Percentiles rank a stretch among this genome's conserved stretches.
phyloP scores from a whole-genome alignment of 2,113 vertebrate species.

The Microcebus jonahi region DNA sequence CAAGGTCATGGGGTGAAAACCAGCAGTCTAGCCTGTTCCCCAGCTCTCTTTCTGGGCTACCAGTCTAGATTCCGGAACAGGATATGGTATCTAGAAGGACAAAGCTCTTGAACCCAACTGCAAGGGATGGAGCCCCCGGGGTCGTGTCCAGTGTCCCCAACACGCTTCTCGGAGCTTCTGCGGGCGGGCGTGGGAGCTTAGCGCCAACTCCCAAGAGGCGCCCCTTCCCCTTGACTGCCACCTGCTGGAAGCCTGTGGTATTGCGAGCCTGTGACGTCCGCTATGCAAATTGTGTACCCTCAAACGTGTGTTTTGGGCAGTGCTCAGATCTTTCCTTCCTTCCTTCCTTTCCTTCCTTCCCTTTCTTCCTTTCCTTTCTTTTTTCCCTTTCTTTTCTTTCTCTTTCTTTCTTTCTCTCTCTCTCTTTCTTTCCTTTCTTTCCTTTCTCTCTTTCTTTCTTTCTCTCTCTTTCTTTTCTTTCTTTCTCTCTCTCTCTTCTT shows the following conservation, averaged over 20 bases:
- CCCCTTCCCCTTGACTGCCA: neutral
- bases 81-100: neutral
- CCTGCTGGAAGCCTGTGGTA: neutral
- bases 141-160: no score
- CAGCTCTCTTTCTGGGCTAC: neutral
- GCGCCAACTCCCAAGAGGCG: neutral
- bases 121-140: neutral
- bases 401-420: accelerated
- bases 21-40: neutral
- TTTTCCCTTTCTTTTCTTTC: accelerated
- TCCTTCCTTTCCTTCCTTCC: no score
- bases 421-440: accelerated
- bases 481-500: no score
- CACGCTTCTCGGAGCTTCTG: neutral
- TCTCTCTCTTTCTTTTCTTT: accelerated
- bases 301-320: accelerated
- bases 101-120: neutral
- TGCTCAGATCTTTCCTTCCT: no score
- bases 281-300: accelerated
- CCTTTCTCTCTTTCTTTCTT: no score
- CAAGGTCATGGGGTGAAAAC: neutral
- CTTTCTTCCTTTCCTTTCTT: no score
- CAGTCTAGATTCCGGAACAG: neutral
- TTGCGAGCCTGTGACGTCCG: neutral
- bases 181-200: no score